Evolutionary conservation across 2,888 invertebrate species (phyloP).

Genomic region (Melolontha melolontha): DNA sequence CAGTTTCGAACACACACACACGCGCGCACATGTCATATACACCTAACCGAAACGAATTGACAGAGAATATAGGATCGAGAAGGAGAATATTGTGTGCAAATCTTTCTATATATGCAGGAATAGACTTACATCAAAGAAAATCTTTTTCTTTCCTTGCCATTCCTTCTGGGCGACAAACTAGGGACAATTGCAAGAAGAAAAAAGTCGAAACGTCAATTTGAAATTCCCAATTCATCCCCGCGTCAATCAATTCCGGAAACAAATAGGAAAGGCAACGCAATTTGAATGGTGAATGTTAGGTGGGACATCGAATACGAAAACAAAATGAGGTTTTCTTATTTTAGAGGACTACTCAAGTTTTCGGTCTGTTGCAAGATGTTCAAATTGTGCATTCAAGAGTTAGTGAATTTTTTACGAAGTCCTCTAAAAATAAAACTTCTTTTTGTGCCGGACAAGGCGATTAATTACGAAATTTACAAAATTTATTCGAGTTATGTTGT

Average conservation of each 20-base stretch:
- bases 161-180: slow-evolving; percentile 11
- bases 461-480: no score
- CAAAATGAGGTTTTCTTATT: slow-evolving; percentile 16
- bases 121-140: slow-evolving; percentile 17
- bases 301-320: slow-evolving; percentile 1
- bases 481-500: no score
- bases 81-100: no score
- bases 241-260: slow-evolving; percentile 25
- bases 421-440: no score
- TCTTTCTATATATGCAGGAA: neutral
- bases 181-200: neutral
- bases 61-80: no score
- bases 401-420: neutral
- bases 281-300: slow-evolving; percentile 14
- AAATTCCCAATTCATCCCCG: slow-evolving; percentile 21
- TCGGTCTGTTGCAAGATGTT: neutral
- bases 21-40: no score
- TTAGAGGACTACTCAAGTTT: neutral
- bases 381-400: neutral
- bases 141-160: neutral
- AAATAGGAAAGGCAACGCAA: slow-evolving; percentile 18
- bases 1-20: no score
- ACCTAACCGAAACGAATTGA: no score
- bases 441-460: no score
- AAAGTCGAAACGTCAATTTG: slow-evolving; percentile 24